Evolutionary conservation across 2,888 invertebrate species (phyloP).

Genomic region (Agonopterix subpropinquella): DNA sequence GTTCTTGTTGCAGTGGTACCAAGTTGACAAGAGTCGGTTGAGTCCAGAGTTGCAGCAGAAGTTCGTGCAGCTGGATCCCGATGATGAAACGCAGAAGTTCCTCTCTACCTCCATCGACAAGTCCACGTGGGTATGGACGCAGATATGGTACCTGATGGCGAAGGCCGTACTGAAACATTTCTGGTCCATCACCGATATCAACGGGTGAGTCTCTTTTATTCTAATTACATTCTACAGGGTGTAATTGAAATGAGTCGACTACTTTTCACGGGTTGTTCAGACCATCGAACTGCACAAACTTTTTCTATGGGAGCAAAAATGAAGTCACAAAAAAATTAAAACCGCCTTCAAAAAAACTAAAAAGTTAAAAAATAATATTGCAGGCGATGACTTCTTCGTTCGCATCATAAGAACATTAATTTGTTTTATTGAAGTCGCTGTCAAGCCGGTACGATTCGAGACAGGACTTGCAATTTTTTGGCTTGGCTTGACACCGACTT

Average conservation of each 20-base stretch:
- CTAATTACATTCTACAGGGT: background rate
- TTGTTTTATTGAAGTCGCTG: too few relatives aligned
- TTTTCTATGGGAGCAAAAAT: too few relatives aligned
- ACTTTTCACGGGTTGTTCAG: too few relatives aligned
- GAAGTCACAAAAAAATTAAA: too few relatives aligned
- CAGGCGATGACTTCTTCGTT: too few relatives aligned
- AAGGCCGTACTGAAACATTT: slow-evolving; percentile 91
- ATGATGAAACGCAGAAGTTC: slow-evolving; percentile 84
- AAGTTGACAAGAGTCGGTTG: slow-evolving; percentile 73
- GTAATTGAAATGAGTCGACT: background rate
- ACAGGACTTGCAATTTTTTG: too few relatives aligned
- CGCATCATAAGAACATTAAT: too few relatives aligned
- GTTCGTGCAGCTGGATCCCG: slow-evolving; percentile 81
- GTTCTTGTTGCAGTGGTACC: slow-evolving; percentile 81
- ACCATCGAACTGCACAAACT: too few relatives aligned
- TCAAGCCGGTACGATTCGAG: too few relatives aligned
- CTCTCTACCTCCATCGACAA: slow-evolving; percentile 84
- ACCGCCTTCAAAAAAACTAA: too few relatives aligned
- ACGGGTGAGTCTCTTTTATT: slow-evolving; percentile 81
- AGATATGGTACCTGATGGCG: slow-evolving; percentile 92
- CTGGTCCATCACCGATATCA: slow-evolving; percentile 96
- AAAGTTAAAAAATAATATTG: too few relatives aligned
- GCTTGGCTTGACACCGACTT: too few relatives aligned
- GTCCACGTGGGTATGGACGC: slow-evolving; percentile 90
- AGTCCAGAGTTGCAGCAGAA: slow-evolving; percentile 70